phyloP scores from a whole-genome alignment of 2,113 vertebrate genomes.

The Tricholaema leucomelas region DNA sequence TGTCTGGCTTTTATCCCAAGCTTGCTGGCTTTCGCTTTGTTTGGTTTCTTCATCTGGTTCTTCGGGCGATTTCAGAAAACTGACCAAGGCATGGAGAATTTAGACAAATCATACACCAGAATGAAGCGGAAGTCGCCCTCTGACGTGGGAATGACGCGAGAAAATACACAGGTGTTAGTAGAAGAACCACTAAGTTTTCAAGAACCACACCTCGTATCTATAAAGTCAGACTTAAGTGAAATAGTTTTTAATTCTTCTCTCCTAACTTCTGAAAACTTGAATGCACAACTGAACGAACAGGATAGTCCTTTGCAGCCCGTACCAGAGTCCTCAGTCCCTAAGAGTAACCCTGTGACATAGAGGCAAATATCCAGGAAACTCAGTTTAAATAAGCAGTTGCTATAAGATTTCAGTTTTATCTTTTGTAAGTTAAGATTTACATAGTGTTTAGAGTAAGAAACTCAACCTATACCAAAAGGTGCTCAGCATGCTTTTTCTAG shows the following conservation, averaged over 20 bases:
- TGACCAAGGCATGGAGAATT: slow-evolving; percentile 90
- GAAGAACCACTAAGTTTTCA: slow-evolving; percentile 80
- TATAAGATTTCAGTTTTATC: slow-evolving; percentile 66
- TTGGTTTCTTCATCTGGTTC: slow-evolving; percentile 95
- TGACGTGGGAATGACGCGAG: slow-evolving; percentile 88
- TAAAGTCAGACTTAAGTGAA: slow-evolving; percentile 84
- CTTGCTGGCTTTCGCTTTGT: slow-evolving; percentile 90
- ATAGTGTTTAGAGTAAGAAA: slow-evolving; percentile 73
- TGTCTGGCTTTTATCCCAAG: slow-evolving; percentile 95
- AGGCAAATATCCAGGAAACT: slow-evolving; percentile 24
- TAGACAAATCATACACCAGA: slow-evolving; percentile 90
- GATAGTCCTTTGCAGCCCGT: slow-evolving; percentile 60
- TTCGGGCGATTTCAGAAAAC: slow-evolving; percentile 95
- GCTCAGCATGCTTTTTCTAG: slow-evolving; percentile 86
- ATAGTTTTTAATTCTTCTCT: slow-evolving; percentile 81
- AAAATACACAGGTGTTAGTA: slow-evolving; percentile 83
- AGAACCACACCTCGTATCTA: slow-evolving; percentile 82
- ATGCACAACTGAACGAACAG: slow-evolving; percentile 71
- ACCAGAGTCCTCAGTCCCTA: slow-evolving; percentile 57
- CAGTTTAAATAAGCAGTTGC: slow-evolving; percentile 54
- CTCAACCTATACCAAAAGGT: slow-evolving; percentile 77
- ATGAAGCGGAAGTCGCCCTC: slow-evolving; percentile 95
- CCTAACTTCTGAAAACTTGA: slow-evolving; percentile 78
- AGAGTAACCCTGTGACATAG: slow-evolving; percentile 68
- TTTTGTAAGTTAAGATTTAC: slow-evolving; percentile 77